phyloP scores from a whole-genome alignment of 2,888 invertebrate genomes.

The Acanthosoma haemorrhoidale region DNA sequence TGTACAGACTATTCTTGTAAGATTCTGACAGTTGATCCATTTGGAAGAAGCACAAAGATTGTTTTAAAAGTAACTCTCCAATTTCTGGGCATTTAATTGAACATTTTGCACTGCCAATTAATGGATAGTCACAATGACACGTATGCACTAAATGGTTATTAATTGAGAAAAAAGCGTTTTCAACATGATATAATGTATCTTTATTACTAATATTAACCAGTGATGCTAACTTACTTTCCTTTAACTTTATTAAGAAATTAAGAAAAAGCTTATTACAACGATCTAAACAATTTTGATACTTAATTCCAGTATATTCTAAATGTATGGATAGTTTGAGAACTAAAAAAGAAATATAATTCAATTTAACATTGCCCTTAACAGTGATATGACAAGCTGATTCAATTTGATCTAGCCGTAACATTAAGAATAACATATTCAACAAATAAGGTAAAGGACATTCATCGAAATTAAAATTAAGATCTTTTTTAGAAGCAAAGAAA shows the following conservation, averaged over 20 bases:
- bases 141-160: constrained; percentile 50
- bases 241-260: constrained; percentile 47
- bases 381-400: constrained; percentile 43
- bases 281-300: constrained; percentile 47
- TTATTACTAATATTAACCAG: constrained; percentile 48
- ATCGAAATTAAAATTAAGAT: constrained; percentile 45
- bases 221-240: constrained; percentile 44
- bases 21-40: neutral
- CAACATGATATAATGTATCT: constrained; percentile 51
- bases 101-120: constrained; percentile 49
- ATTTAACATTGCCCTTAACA: constrained; percentile 37
- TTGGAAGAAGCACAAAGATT: neutral
- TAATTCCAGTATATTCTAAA: constrained; percentile 50
- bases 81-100: constrained; percentile 11
- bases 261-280: constrained; percentile 50
- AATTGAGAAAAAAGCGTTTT: constrained; percentile 55
- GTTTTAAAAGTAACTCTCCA: constrained; percentile 22
- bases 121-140: constrained; percentile 58
- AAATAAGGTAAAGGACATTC: constrained; percentile 45
- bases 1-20: neutral
- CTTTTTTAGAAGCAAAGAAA: constrained; percentile 42
- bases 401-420: constrained; percentile 43
- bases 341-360: constrained; percentile 41
- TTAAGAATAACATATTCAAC: constrained; percentile 43
- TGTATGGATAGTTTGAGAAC: constrained; percentile 47